Evolutionary conservation across 2,797 vertebrate genomes (phyloP), one percentile per base, ranked within the genome.

Genomic region (Peromyscus eremicus): DNA sequence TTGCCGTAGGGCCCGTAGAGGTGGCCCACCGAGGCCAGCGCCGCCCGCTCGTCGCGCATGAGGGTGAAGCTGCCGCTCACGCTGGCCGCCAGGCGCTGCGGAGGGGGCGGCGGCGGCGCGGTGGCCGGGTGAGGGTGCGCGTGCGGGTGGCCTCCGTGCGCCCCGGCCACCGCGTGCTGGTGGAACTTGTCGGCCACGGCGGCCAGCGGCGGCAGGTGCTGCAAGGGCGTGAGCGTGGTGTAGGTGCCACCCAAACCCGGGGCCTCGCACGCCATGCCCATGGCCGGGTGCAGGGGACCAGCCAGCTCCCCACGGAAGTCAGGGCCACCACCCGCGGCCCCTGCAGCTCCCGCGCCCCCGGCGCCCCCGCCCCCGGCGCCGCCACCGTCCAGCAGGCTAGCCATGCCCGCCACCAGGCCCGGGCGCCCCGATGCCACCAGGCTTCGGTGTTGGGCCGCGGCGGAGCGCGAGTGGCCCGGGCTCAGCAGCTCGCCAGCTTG

Each of bases 121-220:
- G 98, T 98, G 91, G 95, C 99, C 98, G 91, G 98, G 98, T 66
- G 99, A 98, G 91, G 98, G 98, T 66, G 99, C 98, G 97, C 99
- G 99, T 97, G 97, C 7, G 97, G 97, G 81, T 97, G 97, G 99
- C 99, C 86, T 99, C 98, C 52, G 99, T 96, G 93, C 99, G 99
- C 97, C 99, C 99, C 92, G 99, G 99, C 97, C 99, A 99, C 98
- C 98, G 92, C 98, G 91, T 98, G 98, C 98, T 99, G 99, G 98
- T 99, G 99, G 98, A 99, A 99, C 99, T 99, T 99, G 97, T 99
- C 99, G 52, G 99, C 99, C 57, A 99, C 99, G 34, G 99, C 99
- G 94, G 99, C 99, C 95, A 99, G 99, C 87, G 99, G 99, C 52
- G 99, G 99, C 99, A 99, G 99, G 99, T 99, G 99, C 99, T 99